These are phyloP conservation scores for Arvicola amphibius DNA, from an alignment of 2,797 vertebrate genomes.

Conservation along the genomic window DNA sequence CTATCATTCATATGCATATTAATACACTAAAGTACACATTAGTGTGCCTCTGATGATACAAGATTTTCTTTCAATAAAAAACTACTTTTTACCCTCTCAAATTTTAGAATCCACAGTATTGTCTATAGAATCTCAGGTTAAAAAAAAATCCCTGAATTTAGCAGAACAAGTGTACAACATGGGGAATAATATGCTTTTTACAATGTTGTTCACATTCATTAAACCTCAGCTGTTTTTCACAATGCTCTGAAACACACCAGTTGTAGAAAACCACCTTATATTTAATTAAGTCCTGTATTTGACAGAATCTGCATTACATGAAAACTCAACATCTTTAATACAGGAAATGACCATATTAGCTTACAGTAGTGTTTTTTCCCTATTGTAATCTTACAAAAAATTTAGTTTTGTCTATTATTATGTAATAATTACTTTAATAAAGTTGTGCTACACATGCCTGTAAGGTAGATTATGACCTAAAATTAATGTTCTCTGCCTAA, in stretches of 20 bases:
- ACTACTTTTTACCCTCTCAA: background rate
- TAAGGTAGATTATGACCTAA: background rate
- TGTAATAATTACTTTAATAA: conserved; percentile 3
- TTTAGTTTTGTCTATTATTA: background rate
- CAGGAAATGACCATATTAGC: background rate
- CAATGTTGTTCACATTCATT: conserved; percentile 39
- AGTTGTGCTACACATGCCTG: background rate
- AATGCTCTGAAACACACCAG: background rate
- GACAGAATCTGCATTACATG: background rate
- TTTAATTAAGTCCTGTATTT: background rate
- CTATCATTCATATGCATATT: background rate
- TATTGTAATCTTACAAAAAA: background rate
- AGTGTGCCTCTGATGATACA: background rate
- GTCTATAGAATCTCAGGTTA: background rate
- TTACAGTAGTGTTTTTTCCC: background rate
- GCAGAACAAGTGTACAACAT: background rate
- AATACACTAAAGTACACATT: background rate
- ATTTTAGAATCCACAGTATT: background rate
- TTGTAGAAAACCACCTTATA: background rate
- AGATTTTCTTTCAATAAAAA: conserved; percentile 4
- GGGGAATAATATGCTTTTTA: background rate
- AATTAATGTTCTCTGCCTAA: conserved; percentile 16
- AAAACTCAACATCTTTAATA: background rate
- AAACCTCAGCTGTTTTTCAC: background rate
- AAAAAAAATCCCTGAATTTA: background rate